Evolutionary conservation across 2,797 vertebrate genomes (phyloP).

Genomic region (Chelmon rostratus): DNA sequence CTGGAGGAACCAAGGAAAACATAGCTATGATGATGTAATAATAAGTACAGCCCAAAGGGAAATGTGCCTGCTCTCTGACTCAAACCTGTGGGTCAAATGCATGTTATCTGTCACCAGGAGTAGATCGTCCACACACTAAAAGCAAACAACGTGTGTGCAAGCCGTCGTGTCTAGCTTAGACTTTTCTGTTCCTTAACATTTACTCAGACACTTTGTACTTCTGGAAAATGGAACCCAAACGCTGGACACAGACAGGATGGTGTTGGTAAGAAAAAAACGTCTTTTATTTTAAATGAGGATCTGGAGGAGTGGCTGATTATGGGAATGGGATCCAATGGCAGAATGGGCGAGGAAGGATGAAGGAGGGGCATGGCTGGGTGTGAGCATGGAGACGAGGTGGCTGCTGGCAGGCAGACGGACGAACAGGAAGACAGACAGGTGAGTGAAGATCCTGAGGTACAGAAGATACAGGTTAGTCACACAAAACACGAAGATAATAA

Average conservation of each 20-base stretch:
- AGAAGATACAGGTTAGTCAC: too few relatives aligned
- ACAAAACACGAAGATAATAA: too few relatives aligned
- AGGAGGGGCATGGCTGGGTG: not conserved
- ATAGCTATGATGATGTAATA: constrained; percentile 51
- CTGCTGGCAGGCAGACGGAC: not conserved
- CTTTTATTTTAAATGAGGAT: not conserved
- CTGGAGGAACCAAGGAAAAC: constrained; percentile 14
- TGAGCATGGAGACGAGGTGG: not conserved
- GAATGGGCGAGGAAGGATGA: not conserved
- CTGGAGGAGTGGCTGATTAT: not conserved
- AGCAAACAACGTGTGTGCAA: not conserved
- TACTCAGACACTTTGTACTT: not conserved
- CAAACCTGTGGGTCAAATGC: constrained; percentile 48
- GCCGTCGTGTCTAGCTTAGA: not conserved
- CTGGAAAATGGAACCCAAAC: too few relatives aligned
- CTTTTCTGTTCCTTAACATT: not conserved
- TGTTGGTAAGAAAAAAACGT: not conserved
- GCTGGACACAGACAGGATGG: too few relatives aligned
- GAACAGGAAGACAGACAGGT: not conserved
- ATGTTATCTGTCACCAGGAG: constrained; percentile 35
- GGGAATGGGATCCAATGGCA: not conserved
- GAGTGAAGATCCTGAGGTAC: not conserved
- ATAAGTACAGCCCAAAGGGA: constrained; percentile 39
- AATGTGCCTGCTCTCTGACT: constrained; percentile 52
- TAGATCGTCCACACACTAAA: not conserved